Conservation (phyloP, 1,140 invertebrate species). For the Drosophila bocki region DNA sequence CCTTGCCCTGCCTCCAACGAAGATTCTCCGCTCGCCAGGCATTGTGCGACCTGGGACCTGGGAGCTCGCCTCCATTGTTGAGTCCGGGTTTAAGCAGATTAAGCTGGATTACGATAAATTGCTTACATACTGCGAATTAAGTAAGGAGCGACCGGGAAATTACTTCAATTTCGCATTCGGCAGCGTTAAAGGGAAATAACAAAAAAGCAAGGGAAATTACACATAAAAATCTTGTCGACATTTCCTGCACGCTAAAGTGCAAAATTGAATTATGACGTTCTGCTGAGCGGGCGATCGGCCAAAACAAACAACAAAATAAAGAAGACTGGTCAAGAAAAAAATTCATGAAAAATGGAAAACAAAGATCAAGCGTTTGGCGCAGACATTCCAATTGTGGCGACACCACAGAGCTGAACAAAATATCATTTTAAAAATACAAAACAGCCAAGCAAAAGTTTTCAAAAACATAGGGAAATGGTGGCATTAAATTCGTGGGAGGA, state of each 20-base stretch:
- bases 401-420: constrained; percentile 21
- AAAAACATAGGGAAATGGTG: background rate
- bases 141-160: constrained; percentile 33
- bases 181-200: constrained; percentile 31
- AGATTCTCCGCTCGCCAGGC: constrained; percentile 6
- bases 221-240: constrained; percentile 43
- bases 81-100: constrained; percentile 60
- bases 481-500: constrained; percentile 1
- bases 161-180: constrained; percentile 63
- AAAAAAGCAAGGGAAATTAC: constrained; percentile 7
- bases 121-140: constrained; percentile 43
- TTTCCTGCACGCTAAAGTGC: constrained; percentile 61
- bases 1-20: constrained; percentile 8
- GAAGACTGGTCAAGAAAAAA: constrained; percentile 12
- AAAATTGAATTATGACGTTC: constrained; percentile 57
- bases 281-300: constrained; percentile 64
- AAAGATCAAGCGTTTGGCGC: constrained; percentile 27
- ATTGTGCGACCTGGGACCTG: constrained; percentile 23
- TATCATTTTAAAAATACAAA: constrained; percentile 27
- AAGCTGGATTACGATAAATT: constrained; percentile 72
- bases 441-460: background rate
- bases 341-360: constrained; percentile 17
- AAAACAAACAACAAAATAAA: constrained; percentile 43
- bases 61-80: constrained; percentile 31
- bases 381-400: constrained; percentile 40